Percentiles rank a stretch among this genome's conserved stretches.
Evolutionary conservation across 2,888 invertebrate species (phyloP).

Genomic region (Sarcophaga rosellei): DNA sequence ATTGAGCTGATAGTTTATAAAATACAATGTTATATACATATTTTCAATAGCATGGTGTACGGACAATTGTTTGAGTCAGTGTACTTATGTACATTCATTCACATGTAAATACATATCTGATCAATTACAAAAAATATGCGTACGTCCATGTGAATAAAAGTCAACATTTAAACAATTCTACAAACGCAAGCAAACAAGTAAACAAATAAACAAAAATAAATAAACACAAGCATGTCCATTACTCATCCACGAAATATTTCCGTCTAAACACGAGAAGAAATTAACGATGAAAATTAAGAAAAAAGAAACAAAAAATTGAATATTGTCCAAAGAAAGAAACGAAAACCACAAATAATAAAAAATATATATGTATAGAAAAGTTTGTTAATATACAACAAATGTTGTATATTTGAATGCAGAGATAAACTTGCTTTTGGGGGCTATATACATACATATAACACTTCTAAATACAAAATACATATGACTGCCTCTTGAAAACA

Average conservation of each 20-base stretch:
- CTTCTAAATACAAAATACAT: no score
- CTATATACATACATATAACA: no score
- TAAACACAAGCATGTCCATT: slow-evolving; percentile 65
- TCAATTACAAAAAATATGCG: no score
- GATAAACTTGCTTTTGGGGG: background rate
- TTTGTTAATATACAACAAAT: slow-evolving; percentile 9
- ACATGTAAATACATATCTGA: no score
- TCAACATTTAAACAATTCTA: slow-evolving; percentile 83
- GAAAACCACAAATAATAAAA: slow-evolving; percentile 38
- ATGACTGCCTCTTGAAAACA: background rate
- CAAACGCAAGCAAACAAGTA: slow-evolving; percentile 64
- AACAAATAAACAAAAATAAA: slow-evolving; percentile 42
- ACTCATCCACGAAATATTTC: slow-evolving; percentile 67
- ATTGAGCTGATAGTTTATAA: no score
- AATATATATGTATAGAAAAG: background rate
- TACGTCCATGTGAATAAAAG: background rate
- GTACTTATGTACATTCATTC: no score
- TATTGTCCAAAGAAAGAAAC: background rate
- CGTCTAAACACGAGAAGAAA: slow-evolving; percentile 43
- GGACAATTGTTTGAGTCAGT: no score
- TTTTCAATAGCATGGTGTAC: no score
- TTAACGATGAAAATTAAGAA: slow-evolving; percentile 27
- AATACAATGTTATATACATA: no score
- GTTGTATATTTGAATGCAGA: background rate
- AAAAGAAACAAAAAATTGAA: slow-evolving; percentile 9